These are phyloP conservation scores for Andrena chrysosceles DNA, from an alignment of 2,888 invertebrate species.

Conservation along the genomic window DNA sequence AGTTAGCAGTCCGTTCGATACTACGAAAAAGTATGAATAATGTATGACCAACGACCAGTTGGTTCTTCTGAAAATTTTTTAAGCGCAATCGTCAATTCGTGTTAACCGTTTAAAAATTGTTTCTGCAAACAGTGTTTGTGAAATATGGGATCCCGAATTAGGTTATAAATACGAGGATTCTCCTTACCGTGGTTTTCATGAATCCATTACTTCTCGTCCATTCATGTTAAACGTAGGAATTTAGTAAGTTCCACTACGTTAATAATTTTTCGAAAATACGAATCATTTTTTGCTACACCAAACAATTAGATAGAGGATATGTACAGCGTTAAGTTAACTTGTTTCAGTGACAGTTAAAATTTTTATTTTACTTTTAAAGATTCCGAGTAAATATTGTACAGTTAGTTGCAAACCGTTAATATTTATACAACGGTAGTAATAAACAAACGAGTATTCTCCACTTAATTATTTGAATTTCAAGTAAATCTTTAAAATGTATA, in stretches of 20 bases:
- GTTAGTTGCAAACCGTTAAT: neutral
- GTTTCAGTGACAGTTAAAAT: neutral
- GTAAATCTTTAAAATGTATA: neutral
- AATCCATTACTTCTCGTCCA: constrained; percentile 21
- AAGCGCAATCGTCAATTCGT: neutral
- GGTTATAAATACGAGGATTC: constrained; percentile 46
- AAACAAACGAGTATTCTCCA: neutral
- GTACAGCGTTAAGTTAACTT: neutral
- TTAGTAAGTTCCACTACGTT: constrained; percentile 40
- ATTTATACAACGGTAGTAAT: neutral
- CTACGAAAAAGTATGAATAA: constrained; percentile 46
- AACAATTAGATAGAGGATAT: neutral
- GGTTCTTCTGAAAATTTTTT: neutral
- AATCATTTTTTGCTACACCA: neutral
- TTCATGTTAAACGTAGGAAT: constrained; percentile 8
- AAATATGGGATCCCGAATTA: constrained; percentile 48
- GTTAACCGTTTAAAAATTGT: constrained; percentile 7
- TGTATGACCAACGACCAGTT: constrained; percentile 1
- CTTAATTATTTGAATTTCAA: neutral
- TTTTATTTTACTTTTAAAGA: neutral
- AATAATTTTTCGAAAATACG: neutral
- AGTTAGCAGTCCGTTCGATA: constrained; percentile 17
- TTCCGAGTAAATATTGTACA: neutral
- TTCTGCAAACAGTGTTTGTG: constrained; percentile 11
- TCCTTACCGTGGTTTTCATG: constrained; percentile 4